A percentile compares a stretch with the other conserved stretches of the same genome.
phyloP scores from a whole-genome alignment of 2,888 invertebrate genomes.

The Arenicola marina region DNA sequence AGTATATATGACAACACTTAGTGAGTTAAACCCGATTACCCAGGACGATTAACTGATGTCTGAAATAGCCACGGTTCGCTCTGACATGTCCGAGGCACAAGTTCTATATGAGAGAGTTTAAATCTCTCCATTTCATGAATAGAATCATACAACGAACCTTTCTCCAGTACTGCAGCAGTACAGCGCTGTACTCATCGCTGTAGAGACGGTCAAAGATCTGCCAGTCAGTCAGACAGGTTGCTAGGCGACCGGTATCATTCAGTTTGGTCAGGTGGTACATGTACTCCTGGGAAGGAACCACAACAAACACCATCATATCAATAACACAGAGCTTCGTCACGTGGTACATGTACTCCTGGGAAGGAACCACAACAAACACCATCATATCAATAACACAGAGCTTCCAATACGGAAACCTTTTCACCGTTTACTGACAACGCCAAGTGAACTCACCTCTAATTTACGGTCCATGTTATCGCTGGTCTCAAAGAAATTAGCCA shows the following conservation, averaged over 20 bases:
- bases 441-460: constrained; percentile 53
- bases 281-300: constrained; percentile 43
- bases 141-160: constrained; percentile 39
- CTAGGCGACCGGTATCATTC: constrained; percentile 49
- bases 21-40: too few relatives aligned
- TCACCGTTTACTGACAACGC: too few relatives aligned
- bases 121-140: neutral
- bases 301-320: constrained; percentile 21
- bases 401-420: constrained; percentile 23
- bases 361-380: neutral
- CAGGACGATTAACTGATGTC: too few relatives aligned
- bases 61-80: too few relatives aligned
- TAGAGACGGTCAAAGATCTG: constrained; percentile 51
- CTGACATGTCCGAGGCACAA: too few relatives aligned
- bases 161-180: constrained; percentile 53
- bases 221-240: constrained; percentile 53
- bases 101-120: neutral
- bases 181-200: constrained; percentile 55
- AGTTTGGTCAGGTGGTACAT: constrained; percentile 52
- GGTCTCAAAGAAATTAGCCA: constrained; percentile 51
- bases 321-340: constrained; percentile 51
- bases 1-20: too few relatives aligned
- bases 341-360: constrained; percentile 54
- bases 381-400: constrained; percentile 44
- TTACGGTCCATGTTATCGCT: constrained; percentile 46